phyloP scores from a whole-genome alignment of 2,888 invertebrate genomes.

The Eledona agricola region DNA sequence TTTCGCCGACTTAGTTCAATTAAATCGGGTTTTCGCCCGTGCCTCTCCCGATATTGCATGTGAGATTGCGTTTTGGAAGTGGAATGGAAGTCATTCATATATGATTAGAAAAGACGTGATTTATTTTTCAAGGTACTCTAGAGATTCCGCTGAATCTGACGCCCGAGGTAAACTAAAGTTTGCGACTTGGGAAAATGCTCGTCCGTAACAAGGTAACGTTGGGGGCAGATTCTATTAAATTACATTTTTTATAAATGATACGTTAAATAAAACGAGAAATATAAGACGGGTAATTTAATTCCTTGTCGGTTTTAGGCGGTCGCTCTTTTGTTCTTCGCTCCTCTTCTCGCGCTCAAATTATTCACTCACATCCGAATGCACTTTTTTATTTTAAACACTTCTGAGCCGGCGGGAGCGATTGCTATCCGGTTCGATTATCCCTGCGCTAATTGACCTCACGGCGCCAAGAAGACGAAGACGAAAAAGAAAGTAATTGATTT shows the following conservation, averaged over 20 bases:
- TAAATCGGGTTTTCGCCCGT: conserved; percentile 2
- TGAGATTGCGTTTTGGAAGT: conserved; percentile 30
- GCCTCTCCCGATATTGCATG: conserved; percentile 17
- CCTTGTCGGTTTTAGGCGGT: conserved; percentile 34
- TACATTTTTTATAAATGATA: conserved; percentile 49
- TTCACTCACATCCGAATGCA: conserved; percentile 12
- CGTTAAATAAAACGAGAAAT: conserved; percentile 42
- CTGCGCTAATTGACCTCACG: no score
- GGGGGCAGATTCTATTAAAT: conserved; percentile 46
- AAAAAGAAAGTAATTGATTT: conserved; percentile 27
- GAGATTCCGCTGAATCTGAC: conserved; percentile 42
- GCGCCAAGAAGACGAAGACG: no score
- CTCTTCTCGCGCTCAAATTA: conserved; percentile 4
- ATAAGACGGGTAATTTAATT: conserved; percentile 43
- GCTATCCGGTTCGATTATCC: conserved; percentile 3
- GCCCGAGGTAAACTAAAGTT: conserved; percentile 46
- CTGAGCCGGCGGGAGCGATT: conserved; percentile 3
- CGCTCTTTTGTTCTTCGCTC: conserved; percentile 28
- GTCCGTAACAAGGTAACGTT: conserved; percentile 46
- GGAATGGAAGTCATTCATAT: conserved; percentile 44
- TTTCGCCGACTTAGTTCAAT: conserved; percentile 23
- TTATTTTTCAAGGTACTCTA: conserved; percentile 45
- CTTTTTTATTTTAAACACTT: conserved; percentile 19
- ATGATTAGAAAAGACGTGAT: conserved; percentile 47
- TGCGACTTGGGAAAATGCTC: conserved; percentile 45